A percentile compares a stretch with the other conserved stretches of the same genome.
Evolutionary conservation across 2,888 invertebrate genomes (phyloP).

Genomic region (Nezara viridula): DNA sequence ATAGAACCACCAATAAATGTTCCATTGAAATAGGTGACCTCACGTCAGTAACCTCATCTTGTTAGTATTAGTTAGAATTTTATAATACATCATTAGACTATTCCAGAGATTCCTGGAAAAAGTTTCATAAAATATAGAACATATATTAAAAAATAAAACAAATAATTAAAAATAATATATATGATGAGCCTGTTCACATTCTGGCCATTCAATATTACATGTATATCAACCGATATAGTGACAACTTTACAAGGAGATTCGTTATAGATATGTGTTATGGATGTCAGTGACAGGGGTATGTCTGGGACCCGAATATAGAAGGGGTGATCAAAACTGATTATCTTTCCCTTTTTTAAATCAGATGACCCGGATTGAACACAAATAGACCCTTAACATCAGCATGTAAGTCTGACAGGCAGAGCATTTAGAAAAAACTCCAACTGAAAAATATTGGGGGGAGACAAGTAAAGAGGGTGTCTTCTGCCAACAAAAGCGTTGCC

Average conservation of each 20-base stretch:
- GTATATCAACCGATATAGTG: neutral
- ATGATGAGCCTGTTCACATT: neutral
- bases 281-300: conserved; percentile 17
- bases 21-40: too few relatives aligned
- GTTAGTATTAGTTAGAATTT: too few relatives aligned
- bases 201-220: neutral
- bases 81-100: too few relatives aligned
- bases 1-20: too few relatives aligned
- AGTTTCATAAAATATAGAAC: too few relatives aligned
- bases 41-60: too few relatives aligned
- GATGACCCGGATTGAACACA: conserved; percentile 21
- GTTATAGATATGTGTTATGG: conserved; percentile 12
- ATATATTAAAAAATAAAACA: too few relatives aligned
- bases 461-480: neutral
- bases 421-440: conserved; percentile 18
- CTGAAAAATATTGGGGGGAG: conserved; percentile 30
- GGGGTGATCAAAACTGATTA: conserved; percentile 37
- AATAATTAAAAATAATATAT: too few relatives aligned
- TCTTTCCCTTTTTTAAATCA: conserved; percentile 31
- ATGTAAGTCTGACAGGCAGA: conserved; percentile 14
- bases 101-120: too few relatives aligned
- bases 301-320: neutral
- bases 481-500: neutral
- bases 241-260: neutral
- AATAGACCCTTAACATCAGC: neutral